Conservation (phyloP, 2,113 vertebrate species). For the Dunckerocampus dactyliophorus region DNA sequence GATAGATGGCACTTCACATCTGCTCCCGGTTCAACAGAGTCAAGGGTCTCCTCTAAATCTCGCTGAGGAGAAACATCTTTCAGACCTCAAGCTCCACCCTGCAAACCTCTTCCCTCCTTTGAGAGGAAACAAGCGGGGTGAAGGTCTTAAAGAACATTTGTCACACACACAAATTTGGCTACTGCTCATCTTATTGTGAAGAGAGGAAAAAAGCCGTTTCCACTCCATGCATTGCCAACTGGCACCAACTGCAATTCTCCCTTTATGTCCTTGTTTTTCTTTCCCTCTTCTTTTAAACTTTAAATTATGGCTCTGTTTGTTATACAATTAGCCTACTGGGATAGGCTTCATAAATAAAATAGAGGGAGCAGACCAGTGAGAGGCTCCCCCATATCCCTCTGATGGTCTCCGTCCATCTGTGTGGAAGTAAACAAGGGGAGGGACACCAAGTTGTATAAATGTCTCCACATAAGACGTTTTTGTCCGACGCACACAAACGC, state of each 20-base stretch:
- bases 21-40: constrained; percentile 60
- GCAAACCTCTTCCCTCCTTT: constrained; percentile 51
- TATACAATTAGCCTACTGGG: constrained; percentile 74
- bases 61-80: constrained; percentile 61
- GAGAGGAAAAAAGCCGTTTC: background rate
- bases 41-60: constrained; percentile 71
- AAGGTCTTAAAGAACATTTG: constrained; percentile 46
- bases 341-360: constrained; percentile 64
- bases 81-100: constrained; percentile 57
- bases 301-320: constrained; percentile 68
- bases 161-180: constrained; percentile 44
- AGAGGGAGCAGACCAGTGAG: constrained; percentile 55
- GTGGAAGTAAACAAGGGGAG: constrained; percentile 14
- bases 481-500: constrained; percentile 18
- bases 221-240: constrained; percentile 48
- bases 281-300: constrained; percentile 39
- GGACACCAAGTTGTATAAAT: constrained; percentile 36
- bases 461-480: constrained; percentile 27
- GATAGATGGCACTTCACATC: constrained; percentile 69
- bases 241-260: constrained; percentile 37
- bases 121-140: constrained; percentile 33
- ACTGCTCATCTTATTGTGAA: constrained; percentile 13
- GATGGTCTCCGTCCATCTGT: constrained; percentile 54
- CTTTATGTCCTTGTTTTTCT: constrained; percentile 41
- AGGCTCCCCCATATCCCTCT: constrained; percentile 34